phyloP scores from a whole-genome alignment of 1,140 invertebrate species.

The Paralvinella palmiformis region DNA sequence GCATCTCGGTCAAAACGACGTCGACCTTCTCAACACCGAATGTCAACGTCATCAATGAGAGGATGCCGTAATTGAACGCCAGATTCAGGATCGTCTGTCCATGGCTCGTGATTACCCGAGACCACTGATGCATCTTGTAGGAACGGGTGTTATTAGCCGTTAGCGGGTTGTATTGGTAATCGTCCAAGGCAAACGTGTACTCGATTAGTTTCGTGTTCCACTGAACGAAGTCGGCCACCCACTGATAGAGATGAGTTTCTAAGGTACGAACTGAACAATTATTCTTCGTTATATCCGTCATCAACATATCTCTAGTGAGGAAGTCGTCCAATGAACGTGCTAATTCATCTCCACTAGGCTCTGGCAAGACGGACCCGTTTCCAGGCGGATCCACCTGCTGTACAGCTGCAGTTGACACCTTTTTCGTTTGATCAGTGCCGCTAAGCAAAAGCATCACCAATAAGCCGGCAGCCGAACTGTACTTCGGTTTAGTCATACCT shows the following conservation, averaged over 20 bases:
- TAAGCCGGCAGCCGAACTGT: too few species aligned
- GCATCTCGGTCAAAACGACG: constrained; percentile 30
- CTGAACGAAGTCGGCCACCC: neutral
- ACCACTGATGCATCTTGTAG: constrained; percentile 10
- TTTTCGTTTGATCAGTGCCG: too few species aligned
- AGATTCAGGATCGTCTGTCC: constrained; percentile 28
- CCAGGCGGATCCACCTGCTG: too few species aligned
- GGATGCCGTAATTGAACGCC: constrained; percentile 29
- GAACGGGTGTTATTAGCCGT: neutral
- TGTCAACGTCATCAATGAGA: constrained; percentile 30
- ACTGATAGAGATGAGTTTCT: neutral
- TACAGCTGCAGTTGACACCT: too few species aligned
- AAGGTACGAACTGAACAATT: too few species aligned
- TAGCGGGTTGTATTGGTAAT: neutral
- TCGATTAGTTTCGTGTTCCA: constrained; percentile 5
- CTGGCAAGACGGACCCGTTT: too few species aligned
- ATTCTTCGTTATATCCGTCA: too few species aligned
- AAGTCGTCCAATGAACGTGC: too few species aligned
- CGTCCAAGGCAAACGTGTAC: neutral
- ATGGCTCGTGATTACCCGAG: constrained; percentile 11
- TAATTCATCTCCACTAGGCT: too few species aligned
- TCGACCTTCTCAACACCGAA: constrained; percentile 33
- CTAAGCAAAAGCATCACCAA: too few species aligned
- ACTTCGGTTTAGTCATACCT: too few species aligned
- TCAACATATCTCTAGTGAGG: too few species aligned